Evolutionary conservation across 2,888 invertebrate species (phyloP).

Genomic region (Limnephilus auricula): DNA sequence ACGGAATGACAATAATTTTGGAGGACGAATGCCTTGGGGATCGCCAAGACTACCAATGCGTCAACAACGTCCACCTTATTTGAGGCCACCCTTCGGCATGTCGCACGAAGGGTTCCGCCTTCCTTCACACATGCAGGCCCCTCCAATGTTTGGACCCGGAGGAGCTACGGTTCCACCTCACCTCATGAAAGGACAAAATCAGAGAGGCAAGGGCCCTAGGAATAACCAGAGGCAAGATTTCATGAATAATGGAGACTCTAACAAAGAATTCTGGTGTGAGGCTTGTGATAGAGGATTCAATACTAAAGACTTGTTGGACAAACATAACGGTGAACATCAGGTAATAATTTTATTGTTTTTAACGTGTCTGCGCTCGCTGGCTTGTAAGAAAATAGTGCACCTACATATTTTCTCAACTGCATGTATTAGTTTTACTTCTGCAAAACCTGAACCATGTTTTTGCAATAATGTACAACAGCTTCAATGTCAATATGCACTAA

Average conservation of each 20-base stretch:
- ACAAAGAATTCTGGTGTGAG: conserved; percentile 81
- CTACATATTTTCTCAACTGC: background rate
- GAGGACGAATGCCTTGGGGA: conserved; percentile 50
- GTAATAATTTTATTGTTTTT: conserved; percentile 67
- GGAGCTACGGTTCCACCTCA: conserved; percentile 71
- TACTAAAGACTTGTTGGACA: conserved; percentile 78
- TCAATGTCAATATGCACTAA: background rate
- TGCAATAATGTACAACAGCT: background rate
- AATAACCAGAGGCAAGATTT: background rate
- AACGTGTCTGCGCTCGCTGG: background rate
- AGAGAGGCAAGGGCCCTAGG: background rate
- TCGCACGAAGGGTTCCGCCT: conserved; percentile 71
- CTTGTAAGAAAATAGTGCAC: background rate
- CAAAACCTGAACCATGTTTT: background rate
- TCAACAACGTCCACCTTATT: conserved; percentile 46
- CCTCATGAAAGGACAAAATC: conserved; percentile 66
- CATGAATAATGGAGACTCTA: conserved; percentile 16
- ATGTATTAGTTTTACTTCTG: background rate
- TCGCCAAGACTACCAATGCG: conserved; percentile 51
- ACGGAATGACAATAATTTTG: conserved; percentile 40
- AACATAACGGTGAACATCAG: conserved; percentile 86
- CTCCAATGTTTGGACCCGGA: conserved; percentile 72
- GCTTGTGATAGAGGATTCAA: conserved; percentile 89
- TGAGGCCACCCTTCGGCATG: conserved; percentile 56
- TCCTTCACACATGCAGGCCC: conserved; percentile 70